phyloP scores from a whole-genome alignment of 1,140 invertebrate genomes.

The Drosophila equinoxialis region DNA sequence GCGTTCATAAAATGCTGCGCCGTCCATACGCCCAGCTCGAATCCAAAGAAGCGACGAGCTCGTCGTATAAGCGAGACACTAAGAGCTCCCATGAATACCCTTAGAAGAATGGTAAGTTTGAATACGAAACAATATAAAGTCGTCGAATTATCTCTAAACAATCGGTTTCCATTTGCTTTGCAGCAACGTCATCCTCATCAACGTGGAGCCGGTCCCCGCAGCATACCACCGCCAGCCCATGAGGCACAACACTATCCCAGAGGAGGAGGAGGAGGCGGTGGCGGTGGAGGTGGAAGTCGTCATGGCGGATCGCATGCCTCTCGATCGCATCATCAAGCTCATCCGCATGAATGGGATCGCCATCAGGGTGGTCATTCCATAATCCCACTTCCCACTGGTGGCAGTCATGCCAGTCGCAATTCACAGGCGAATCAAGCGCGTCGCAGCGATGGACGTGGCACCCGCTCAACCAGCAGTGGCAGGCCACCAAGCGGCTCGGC shows the following conservation, averaged over 20 bases:
- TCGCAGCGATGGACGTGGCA: slow-evolving; percentile 67
- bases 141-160: neutral
- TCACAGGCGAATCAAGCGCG: slow-evolving; percentile 66
- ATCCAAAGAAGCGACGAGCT: slow-evolving; percentile 95
- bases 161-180: slow-evolving; percentile 48
- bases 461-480: slow-evolving; percentile 82
- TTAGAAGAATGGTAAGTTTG: slow-evolving; percentile 86
- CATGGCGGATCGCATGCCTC: slow-evolving; percentile 36
- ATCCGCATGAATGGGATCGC: slow-evolving; percentile 80
- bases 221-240: slow-evolving; percentile 83
- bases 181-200: slow-evolving; percentile 84
- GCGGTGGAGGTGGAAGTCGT: slow-evolving; percentile 40
- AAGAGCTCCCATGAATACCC: slow-evolving; percentile 93
- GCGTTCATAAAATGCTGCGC: slow-evolving; percentile 99
- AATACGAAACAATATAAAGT: neutral
- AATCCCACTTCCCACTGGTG: slow-evolving; percentile 70
- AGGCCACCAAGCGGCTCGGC: slow-evolving; percentile 72
- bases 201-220: slow-evolving; percentile 84
- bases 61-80: slow-evolving; percentile 94
- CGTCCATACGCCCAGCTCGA: slow-evolving; percentile 98
- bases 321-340: slow-evolving; percentile 59
- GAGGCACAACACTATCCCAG: slow-evolving; percentile 69
- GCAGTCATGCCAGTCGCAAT: slow-evolving; percentile 66
- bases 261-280: slow-evolving; percentile 16
- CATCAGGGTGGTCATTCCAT: slow-evolving; percentile 72